Base-by-base conservation (phyloP, 1,140 invertebrate genomes). In the Rhizoglyphus robini region DNA sequence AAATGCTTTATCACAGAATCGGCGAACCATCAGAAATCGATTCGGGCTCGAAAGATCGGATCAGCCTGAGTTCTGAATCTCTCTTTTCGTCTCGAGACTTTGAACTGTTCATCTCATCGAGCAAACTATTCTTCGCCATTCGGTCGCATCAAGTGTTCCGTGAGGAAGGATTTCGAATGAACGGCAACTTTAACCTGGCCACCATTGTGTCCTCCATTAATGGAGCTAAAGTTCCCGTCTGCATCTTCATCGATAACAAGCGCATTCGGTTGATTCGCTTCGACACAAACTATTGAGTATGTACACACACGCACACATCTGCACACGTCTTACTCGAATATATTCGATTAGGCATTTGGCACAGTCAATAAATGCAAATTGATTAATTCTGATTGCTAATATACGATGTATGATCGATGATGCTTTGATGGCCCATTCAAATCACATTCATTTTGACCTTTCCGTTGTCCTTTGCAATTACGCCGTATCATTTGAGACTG, bases 21-120 rank as follows among this genome's bases (percentile, higher is more conserved):
- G 51, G 51, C 20, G 51, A 54, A 32, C 51, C 51, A 25, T 54
- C 31, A 25, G 51, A 54, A 23, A 32, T 11, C 23, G 51, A 54
- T 54, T 8, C 20, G 51, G 23, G 23, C 23, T 32, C 23, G 20
- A 25, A 8, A 8, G 23, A 8, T 8, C 8, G 8, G 8, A 20
- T 54, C 8, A 23, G 51, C 51, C 8, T 15, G 8, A 54, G 51
- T 23, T 8, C 23, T 20, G 51, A 54, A 32, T 54, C 51, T 11
- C 15, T 54, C 8, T 54, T 8, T 23, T 11, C 23, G 8, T 11
- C 8, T 32, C 51, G 51, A 11, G 51, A 54, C 20, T 54, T 54
- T 54, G 51, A 54, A 32, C 51, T 54, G 8, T 54, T 54, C 51
- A 5, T 54, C 51, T 54, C 51, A 11, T 54, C 51, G 20, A 54